Evolutionary conservation across 2,797 vertebrate genomes (phyloP).

Genomic region (Phaenicophaeus curvirostris): DNA sequence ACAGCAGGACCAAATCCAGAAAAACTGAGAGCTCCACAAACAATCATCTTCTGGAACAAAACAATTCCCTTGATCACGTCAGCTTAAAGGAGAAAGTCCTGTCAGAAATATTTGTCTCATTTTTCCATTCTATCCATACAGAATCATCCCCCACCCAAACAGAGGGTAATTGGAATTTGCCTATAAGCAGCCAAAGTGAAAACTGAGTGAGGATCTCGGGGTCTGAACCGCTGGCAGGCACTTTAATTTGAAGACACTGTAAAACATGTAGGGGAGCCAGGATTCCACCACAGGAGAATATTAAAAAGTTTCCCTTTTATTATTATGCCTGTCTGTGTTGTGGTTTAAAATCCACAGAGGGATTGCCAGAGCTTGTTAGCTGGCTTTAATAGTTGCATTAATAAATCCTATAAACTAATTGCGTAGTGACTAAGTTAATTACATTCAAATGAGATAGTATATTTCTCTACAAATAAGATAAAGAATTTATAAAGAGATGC

Average conservation of each 20-base stretch:
- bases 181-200: neutral
- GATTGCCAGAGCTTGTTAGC: conserved; percentile 66
- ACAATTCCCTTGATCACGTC: neutral
- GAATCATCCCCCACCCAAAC: neutral
- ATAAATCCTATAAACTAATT: conserved; percentile 72
- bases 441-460: conserved; percentile 39
- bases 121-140: neutral
- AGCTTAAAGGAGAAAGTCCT: neutral
- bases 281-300: conserved; percentile 6
- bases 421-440: conserved; percentile 57
- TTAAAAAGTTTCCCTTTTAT: conserved; percentile 18
- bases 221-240: neutral
- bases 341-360: conserved; percentile 53
- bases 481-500: conserved; percentile 40
- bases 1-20: neutral
- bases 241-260: conserved; percentile 1
- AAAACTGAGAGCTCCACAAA: neutral
- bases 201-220: neutral
- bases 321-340: conserved; percentile 9
- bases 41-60: neutral
- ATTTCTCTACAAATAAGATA: conserved; percentile 55
- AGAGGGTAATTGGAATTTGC: neutral
- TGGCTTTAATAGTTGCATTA: conserved; percentile 68
- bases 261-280: neutral
- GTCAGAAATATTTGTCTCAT: neutral